Base-by-base conservation (phyloP, 2,888 invertebrate species). In the Torymus tubicola region DNA sequence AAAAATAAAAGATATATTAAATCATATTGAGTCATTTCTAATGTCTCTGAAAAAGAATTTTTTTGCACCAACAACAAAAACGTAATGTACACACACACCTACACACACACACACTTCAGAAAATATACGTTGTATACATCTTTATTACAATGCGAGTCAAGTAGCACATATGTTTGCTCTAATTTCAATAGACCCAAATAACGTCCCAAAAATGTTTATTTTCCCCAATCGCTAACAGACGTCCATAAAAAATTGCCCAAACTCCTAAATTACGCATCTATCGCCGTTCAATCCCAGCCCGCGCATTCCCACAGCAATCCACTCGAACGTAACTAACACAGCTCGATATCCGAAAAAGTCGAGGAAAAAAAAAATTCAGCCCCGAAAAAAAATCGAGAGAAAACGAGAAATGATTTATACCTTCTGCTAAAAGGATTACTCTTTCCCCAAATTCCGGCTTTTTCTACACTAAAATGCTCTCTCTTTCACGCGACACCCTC, bases 391-490 rank as follows among this genome's bases (percentile, higher is more conserved):
- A 74, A 67, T 42, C 31, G 63, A 64, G 69, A 18, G 14, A 42
- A 53, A 60, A 72, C 52, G 61, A 13, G 14, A 11, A 24, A 65
- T 75, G 80, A 80, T 80, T 80, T 67, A 70, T 52, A 12, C 14
- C 18, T 61, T 61, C 11, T 16, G 3, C 13, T n/a, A 55, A 64
- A 76, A 80, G 76, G 76, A 80, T 80, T 80, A 57, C 42, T 61
- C n/a, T 64, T 80, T 80, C 67, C 80, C 63, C 52, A 52, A 80
- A 57, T 63, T 31, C 67, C 1, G 13, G 60, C n/a, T 53, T 79
- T 31, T 73, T 55, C 31, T 12, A 16, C 24, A 11, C 13, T 58
- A 75, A 16, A 50, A 50, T 21, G 21, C 13, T 5, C n/a, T 2
- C 0, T 11, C 11, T 8, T 12, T 52, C 58, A 77, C 10, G 53